Evolutionary conservation across 2,797 vertebrate species (phyloP), one percentile per base, ranked within the genome.

Genomic region (Benthosema pterotum): DNA sequence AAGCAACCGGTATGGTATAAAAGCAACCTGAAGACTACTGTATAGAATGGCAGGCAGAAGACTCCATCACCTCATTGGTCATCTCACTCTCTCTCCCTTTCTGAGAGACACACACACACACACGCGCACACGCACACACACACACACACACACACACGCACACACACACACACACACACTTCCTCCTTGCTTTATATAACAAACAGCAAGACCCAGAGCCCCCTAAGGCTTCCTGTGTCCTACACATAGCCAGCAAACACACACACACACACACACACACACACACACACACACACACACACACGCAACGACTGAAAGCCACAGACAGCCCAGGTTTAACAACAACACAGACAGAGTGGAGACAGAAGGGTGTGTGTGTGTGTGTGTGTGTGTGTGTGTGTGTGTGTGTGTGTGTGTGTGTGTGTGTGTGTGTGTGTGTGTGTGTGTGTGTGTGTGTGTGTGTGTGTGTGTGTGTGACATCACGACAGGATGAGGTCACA

Each of bases 171-270:
- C 15, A 45, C 15, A 57, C 16, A 43, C 54, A 56, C 43, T 91
- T 92, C 89, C 87, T 90, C 84, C 83, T 84, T 75, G 80, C 80
- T 83, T 82, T 76, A 82, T 90, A 89, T 38, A n/a, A 90, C 88
- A 89, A 88, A 90, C 82, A 90, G 85, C 65, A 58, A 59, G 28
- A 77, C 72, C 54, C 73, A 64, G 38, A 72, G 83, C 86, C 88
- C 86, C 65, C 65, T 38, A 63, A 82, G 85, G 87, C 86, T 89
- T 90, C 87, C 89, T 88, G 85, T 42, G 13, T 79, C 83, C 81
- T 73, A 83, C 73, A 72, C 78, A 65, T 66, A 76, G 71, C 72
- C 79, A 67, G 52, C 82, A 82, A 77, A 80, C 79, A 82, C 53
- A 59, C 60, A 5, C 59, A 52, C 52, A 46, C 75, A 72, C 80